Percentiles rank a stretch among this genome's conserved stretches.
phyloP scores from a whole-genome alignment of 1,140 invertebrate species.

The Drosophila baimaii region DNA sequence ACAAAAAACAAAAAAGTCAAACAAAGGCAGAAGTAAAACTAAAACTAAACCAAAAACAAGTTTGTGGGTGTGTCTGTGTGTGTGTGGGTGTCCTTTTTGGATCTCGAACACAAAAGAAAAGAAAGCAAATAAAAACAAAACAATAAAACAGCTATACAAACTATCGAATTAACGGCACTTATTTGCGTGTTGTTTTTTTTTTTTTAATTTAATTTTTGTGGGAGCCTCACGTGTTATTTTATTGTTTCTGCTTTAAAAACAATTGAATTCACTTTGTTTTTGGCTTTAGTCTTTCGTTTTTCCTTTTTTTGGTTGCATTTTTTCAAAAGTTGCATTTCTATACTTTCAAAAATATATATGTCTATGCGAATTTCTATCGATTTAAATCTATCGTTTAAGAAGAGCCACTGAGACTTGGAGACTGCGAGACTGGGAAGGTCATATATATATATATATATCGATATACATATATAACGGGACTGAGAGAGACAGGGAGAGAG shows the following conservation, averaged over 20 bases:
- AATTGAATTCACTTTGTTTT: constrained; percentile 47
- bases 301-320: constrained; percentile 43
- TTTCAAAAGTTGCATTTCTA: constrained; percentile 77
- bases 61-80: constrained; percentile 27
- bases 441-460: constrained; percentile 7
- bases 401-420: constrained; percentile 24
- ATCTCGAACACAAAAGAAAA: constrained; percentile 29
- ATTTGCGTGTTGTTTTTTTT: constrained; percentile 6
- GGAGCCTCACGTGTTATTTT: constrained; percentile 24
- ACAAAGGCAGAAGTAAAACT: constrained; percentile 15
- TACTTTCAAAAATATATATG: constrained; percentile 78
- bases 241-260: constrained; percentile 44
- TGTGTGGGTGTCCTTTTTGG: constrained; percentile 30
- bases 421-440: constrained; percentile 10
- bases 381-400: constrained; percentile 57
- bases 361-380: constrained; percentile 52
- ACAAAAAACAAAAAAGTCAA: constrained; percentile 30
- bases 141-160: constrained; percentile 38
- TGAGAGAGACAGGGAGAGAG: constrained; percentile 17
- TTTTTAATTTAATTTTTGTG: constrained; percentile 2
- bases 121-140: background rate
- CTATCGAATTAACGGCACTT: constrained; percentile 43
- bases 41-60: constrained; percentile 35
- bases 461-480: constrained; percentile 21
- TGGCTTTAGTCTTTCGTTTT: constrained; percentile 55